Evolutionary conservation across 2,797 vertebrate genomes (phyloP).

Genomic region (Buceros bicornis): DNA sequence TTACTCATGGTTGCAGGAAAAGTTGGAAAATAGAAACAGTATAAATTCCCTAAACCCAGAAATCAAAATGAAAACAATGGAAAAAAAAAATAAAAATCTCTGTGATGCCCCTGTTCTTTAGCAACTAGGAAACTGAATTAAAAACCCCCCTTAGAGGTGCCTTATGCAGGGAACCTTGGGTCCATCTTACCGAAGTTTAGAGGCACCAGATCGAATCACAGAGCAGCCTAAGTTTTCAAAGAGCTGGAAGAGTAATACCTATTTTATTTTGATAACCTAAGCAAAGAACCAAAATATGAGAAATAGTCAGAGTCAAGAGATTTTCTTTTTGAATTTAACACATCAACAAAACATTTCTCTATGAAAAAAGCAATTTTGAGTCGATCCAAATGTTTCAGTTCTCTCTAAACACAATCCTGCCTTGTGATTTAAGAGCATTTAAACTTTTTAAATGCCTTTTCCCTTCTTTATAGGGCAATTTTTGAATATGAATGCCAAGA

Average conservation of each 20-base stretch:
- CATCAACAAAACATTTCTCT: slow-evolving; percentile 42
- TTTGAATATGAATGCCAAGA: slow-evolving; percentile 47
- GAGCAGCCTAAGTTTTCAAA: not conserved
- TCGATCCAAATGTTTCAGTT: slow-evolving; percentile 4
- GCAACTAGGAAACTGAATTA: not conserved
- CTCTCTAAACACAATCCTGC: slow-evolving; percentile 10
- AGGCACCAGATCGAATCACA: not conserved
- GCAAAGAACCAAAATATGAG: not conserved
- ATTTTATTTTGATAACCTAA: slow-evolving; percentile 34
- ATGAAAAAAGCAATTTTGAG: slow-evolving; percentile 46
- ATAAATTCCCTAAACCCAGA: not conserved
- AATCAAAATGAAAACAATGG: not conserved
- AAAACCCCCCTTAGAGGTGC: not conserved
- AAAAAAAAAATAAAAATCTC: not conserved
- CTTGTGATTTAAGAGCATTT: slow-evolving; percentile 58
- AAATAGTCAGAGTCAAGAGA: not conserved
- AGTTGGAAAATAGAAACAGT: not conserved
- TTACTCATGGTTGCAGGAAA: not conserved
- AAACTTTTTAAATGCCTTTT: slow-evolving; percentile 50
- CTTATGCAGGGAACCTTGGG: not conserved
- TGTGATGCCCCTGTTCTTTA: not conserved
- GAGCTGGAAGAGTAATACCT: not conserved
- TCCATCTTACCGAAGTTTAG: not conserved
- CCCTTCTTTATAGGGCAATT: slow-evolving; percentile 41
- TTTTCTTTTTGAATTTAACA: slow-evolving; percentile 54